Evolutionary conservation across 2,888 invertebrate genomes (phyloP).

Genomic region (Orchestes rusci): DNA sequence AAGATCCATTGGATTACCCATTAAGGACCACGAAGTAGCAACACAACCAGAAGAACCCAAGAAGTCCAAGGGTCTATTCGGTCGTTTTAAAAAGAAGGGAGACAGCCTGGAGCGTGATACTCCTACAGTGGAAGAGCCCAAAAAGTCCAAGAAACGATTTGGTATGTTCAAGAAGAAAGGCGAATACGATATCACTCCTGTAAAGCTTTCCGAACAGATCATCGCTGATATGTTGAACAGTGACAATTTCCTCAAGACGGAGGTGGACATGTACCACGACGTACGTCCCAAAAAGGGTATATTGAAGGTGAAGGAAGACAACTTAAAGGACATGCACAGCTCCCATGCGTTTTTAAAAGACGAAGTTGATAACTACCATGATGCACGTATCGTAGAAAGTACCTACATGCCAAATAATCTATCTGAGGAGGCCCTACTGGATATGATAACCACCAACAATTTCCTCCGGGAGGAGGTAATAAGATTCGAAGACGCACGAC

Average conservation of each 20-base stretch:
- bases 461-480: slow-evolving; percentile 33
- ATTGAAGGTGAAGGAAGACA: slow-evolving; percentile 4
- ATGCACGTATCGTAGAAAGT: slow-evolving; percentile 6
- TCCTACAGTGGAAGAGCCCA: not conserved
- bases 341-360: slow-evolving; percentile 25
- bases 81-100: slow-evolving; percentile 21
- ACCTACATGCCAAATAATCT: slow-evolving; percentile 17
- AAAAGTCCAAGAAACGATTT: not conserved
- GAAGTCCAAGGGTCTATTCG: slow-evolving; percentile 28
- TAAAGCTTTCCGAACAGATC: slow-evolving; percentile 10
- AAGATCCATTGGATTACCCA: slow-evolving; percentile 23
- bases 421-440: slow-evolving; percentile 20
- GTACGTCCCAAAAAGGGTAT: slow-evolving; percentile 21
- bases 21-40: slow-evolving; percentile 30
- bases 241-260: slow-evolving; percentile 25
- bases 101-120: not conserved
- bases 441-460: slow-evolving; percentile 29
- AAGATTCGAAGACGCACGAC: slow-evolving; percentile 28
- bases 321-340: not conserved
- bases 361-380: slow-evolving; percentile 26
- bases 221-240: slow-evolving; percentile 15
- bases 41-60: slow-evolving; percentile 33
- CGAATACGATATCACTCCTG: slow-evolving; percentile 5
- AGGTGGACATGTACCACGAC: slow-evolving; percentile 27
- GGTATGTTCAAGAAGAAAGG: slow-evolving; percentile 9